Base-by-base conservation (phyloP, 2,113 vertebrate species). In the Lathamus discolor region DNA sequence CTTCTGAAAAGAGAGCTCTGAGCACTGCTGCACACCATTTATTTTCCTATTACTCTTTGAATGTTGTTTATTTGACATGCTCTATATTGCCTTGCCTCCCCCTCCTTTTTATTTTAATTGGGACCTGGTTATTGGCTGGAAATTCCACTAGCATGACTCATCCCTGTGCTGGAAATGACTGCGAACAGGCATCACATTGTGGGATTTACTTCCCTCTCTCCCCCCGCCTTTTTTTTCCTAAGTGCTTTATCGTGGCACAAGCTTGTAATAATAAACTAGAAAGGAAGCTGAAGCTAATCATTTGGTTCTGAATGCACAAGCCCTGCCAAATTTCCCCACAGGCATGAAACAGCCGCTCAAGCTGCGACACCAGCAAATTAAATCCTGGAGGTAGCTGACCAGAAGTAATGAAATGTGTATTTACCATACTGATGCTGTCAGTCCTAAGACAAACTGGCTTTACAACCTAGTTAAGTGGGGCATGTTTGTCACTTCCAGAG, bases 351-450 rank as follows among this genome's bases (percentile, higher is more conserved):
- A 90, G 93, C 92, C 35, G 7, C 91, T 97, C 89, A 88, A 86
- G 89, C 96, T 97, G 95, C 90, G 95, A 95, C 96, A 96, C 95
- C 93, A 92, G 95, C 95, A 97, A 96, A 97, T 97, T 96, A 94
- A 95, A 97, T 95, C 86, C 95, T 94, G 81, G 70, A 69, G 92
- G 57, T 85, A 97, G 96, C 90, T 97, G 95, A 95, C 95, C 95
- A 97, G 93, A 97, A 96, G 92, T 93, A 95, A 96, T 97, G 96
- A 97, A 97, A 97, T 97, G 96, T 97, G 96, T 95, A 96, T 95
- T 94, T 96, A 95, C 95, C 93, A 95, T 91, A 93, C 80, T 94
- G 96, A 97, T 95, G 95, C 95, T 97, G 96, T 97, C 96, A 96
- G 77, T 96, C 88, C 76, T 90, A 93, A 96, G 54, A 92, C 69